Evolutionary conservation across 2,888 invertebrate genomes (phyloP).

Genomic region (Embidobia sp.): DNA sequence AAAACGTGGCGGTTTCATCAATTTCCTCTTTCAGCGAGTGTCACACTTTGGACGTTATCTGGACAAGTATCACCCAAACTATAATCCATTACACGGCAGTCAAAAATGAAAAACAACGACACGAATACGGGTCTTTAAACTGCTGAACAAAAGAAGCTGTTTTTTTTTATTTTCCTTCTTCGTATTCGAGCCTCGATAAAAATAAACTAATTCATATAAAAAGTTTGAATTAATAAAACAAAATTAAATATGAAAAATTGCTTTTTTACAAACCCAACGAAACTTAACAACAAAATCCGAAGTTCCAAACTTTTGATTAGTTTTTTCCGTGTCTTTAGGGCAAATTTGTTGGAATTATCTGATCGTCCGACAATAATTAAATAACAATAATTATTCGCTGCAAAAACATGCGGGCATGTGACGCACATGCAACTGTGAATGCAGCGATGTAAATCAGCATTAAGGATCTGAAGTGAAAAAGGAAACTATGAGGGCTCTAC

Average conservation of each 20-base stretch:
- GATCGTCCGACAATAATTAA: not conserved
- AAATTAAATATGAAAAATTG: no score
- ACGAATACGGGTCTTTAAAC: conserved; percentile 28
- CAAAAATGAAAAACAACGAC: conserved; percentile 22
- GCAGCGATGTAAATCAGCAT: conserved; percentile 25
- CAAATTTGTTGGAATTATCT: no score
- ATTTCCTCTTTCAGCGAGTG: conserved; percentile 21
- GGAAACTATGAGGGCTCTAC: conserved; percentile 26
- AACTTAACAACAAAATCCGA: no score
- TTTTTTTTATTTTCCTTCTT: conserved; percentile 15
- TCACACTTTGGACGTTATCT: conserved; percentile 33
- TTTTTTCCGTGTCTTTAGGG: no score
- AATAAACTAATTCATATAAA: not conserved
- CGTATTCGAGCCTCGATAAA: not conserved
- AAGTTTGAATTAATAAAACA: no score
- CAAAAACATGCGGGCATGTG: conserved; percentile 21
- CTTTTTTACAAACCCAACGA: no score
- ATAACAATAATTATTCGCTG: not conserved
- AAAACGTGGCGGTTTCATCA: conserved; percentile 32
- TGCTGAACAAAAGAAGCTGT: conserved; percentile 2
- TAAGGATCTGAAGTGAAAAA: conserved; percentile 24
- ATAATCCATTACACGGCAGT: conserved; percentile 32
- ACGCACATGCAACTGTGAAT: conserved; percentile 8
- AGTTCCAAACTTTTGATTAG: no score
- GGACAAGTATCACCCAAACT: conserved; percentile 16